Percentiles rank a stretch among this genome's conserved stretches.
phyloP scores from a whole-genome alignment of 2,113 vertebrate species.

The Hiodon alosoides region DNA sequence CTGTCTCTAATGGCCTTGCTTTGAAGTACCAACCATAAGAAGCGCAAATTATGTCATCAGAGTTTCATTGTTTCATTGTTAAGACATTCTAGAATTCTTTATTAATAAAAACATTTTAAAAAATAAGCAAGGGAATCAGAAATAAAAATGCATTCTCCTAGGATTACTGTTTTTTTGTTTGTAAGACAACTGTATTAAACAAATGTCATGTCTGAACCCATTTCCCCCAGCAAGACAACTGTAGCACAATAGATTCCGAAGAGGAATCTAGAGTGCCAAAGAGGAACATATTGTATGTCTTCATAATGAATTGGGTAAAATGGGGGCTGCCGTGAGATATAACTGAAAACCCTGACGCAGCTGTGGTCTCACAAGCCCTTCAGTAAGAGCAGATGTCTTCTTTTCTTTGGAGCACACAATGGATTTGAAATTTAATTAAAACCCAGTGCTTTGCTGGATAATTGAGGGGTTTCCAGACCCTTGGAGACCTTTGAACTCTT shows the following conservation, averaged over 20 bases:
- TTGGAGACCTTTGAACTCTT: slow-evolving; percentile 6
- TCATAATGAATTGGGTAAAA: neutral
- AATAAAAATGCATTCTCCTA: neutral
- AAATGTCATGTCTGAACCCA: neutral
- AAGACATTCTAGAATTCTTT: neutral
- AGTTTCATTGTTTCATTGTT: slow-evolving; percentile 5
- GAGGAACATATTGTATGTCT: neutral
- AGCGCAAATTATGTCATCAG: slow-evolving; percentile 1
- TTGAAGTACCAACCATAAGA: slow-evolving; percentile 19
- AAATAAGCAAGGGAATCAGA: neutral
- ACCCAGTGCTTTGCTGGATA: neutral
- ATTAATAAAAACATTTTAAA: too few species aligned
- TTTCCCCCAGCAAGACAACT: neutral
- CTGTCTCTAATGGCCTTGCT: slow-evolving; percentile 3
- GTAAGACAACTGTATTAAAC: neutral
- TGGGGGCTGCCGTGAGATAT: neutral
- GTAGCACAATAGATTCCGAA: neutral
- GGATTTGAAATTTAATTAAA: slow-evolving; percentile 1
- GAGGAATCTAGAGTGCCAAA: too few species aligned
- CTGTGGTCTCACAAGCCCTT: neutral
- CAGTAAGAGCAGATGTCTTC: slow-evolving; percentile 8
- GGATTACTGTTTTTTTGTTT: neutral
- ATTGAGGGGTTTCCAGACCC: neutral
- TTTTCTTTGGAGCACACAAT: slow-evolving; percentile 2
- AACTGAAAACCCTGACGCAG: neutral